phyloP scores from a whole-genome alignment of 2,888 invertebrate species.

The Acrobasis repandana region DNA sequence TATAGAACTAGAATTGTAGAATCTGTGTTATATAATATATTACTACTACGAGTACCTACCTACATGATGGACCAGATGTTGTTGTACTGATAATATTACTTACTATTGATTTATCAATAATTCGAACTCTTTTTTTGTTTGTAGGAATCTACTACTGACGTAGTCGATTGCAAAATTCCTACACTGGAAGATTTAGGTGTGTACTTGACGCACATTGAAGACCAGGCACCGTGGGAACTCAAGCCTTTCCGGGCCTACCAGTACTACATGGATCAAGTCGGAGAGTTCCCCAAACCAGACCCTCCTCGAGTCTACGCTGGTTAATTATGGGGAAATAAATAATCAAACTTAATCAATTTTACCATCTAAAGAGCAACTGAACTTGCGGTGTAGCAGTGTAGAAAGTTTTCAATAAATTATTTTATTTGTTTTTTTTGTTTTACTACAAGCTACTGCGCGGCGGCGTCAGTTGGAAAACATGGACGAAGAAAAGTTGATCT shows the following conservation, averaged over 20 bases:
- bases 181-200: constrained; percentile 96
- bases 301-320: constrained; percentile 75
- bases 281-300: constrained; percentile 88
- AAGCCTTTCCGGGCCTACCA: constrained; percentile 86
- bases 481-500: too few relatives aligned
- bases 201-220: constrained; percentile 88
- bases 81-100: too few relatives aligned
- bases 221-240: constrained; percentile 92
- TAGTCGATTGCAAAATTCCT: constrained; percentile 84
- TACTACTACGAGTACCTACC: too few relatives aligned
- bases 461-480: too few relatives aligned
- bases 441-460: neutral
- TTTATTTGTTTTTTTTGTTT: constrained; percentile 20
- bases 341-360: neutral
- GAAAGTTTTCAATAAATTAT: constrained; percentile 27
- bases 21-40: too few relatives aligned
- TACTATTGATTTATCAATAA: constrained; percentile 12
- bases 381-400: constrained; percentile 14
- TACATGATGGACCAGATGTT: too few relatives aligned
- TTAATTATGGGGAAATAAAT: constrained; percentile 15
- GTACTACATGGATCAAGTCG: constrained; percentile 89
- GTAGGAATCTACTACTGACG: constrained; percentile 91
- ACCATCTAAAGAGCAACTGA: constrained; percentile 3
- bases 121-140: constrained; percentile 38
- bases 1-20: too few relatives aligned